phyloP scores from a whole-genome alignment of 2,113 vertebrate species.

The Polypterus senegalus region DNA sequence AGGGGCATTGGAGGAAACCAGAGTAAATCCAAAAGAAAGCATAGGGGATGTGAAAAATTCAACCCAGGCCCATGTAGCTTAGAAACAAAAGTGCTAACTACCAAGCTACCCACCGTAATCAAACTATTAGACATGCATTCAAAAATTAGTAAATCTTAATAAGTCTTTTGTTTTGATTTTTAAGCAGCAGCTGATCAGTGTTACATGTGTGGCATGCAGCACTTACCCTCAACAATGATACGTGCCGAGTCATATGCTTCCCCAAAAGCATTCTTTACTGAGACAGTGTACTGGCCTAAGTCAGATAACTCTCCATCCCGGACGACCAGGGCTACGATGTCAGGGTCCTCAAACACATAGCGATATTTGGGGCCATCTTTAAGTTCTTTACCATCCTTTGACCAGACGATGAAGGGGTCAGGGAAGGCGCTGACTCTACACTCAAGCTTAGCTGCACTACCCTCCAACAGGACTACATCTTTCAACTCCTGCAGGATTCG shows the following conservation, averaged over 20 bases:
- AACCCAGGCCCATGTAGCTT: too few relatives aligned
- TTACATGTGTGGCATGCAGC: too few relatives aligned
- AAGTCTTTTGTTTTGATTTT: too few relatives aligned
- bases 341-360: constrained; percentile 42
- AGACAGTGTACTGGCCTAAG: constrained; percentile 44
- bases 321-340: constrained; percentile 40
- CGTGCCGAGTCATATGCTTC: constrained; percentile 35
- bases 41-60: too few relatives aligned
- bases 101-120: too few relatives aligned
- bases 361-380: constrained; percentile 41
- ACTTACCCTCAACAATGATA: constrained; percentile 42
- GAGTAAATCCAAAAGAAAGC: too few relatives aligned
- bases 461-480: constrained; percentile 42
- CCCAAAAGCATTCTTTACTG: constrained; percentile 42
- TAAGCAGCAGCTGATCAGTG: too few relatives aligned
- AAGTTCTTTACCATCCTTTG: constrained; percentile 40
- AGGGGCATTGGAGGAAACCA: too few relatives aligned
- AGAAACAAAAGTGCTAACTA: too few relatives aligned
- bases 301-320: constrained; percentile 32
- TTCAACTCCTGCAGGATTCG: constrained; percentile 43
- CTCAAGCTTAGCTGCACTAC: constrained; percentile 40
- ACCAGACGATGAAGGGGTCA: constrained; percentile 43
- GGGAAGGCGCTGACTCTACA: constrained; percentile 41
- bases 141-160: too few relatives aligned
- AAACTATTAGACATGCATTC: too few relatives aligned